Base-by-base conservation (phyloP, 1,140 invertebrate genomes). In the Panagrolaimus sp. region DNA sequence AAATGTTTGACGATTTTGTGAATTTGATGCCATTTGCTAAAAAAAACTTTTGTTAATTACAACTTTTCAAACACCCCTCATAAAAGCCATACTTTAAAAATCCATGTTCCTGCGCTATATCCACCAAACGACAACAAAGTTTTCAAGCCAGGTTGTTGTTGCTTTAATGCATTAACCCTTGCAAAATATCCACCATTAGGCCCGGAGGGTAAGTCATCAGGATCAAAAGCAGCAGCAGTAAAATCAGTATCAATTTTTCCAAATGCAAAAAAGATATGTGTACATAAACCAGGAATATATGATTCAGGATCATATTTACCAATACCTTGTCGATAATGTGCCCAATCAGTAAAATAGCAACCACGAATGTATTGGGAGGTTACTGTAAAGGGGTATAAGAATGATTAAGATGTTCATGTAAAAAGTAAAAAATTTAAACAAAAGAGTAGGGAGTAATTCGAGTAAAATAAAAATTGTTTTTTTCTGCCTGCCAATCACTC, bases 1-100 rank as follows among this genome's bases (percentile, higher is more conserved):
- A 91, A 78, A 97, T 96, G 78, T 57, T 5, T 20, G 20, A 0
- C 51, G 51, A 57, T 57, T 57, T 11, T 20, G 20, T 11, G 51
- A 20, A 16, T 16, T 57, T 57, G 51, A 57, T n/a, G 51, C 51
- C 51, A 57, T 57, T n/a, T 38, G 31, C 31, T 38, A 38, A 2
- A 38, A 38, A 38, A 38, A 38, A 4, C 2, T 38, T 38, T 4
- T 38, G 31, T 7, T 4, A 38, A 38, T 38, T 38, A 4, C 31
- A 38, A 38, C n/a, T n/a, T n/a, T n/a, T n/a, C n/a, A n/a, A n/a
- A n/a, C n/a, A n/a, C n/a, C n/a, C n/a, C n/a, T 38, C 31, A 38
- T 38, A 38, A 38, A 38, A 38, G 7, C 2, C 31, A 38, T 4
- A 27, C 27, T 16, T 20, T 57, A 27, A 57, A 57, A 11, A 25